phyloP scores from a whole-genome alignment of 2,888 invertebrate species.

The Rotaria sp. region DNA sequence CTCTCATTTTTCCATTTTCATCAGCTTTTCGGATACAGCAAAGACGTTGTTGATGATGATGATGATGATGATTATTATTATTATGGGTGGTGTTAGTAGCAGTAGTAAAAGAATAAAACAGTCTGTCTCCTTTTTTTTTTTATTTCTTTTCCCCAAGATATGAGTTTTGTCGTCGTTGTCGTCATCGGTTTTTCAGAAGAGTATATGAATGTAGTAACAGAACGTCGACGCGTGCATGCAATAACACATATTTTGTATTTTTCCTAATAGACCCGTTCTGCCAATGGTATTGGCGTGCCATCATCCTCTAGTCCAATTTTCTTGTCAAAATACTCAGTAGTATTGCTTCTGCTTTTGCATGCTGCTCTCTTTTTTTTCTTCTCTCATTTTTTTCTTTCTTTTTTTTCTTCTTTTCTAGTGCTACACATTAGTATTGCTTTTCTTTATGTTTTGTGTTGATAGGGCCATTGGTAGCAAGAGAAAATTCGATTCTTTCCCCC shows the following conservation, averaged over 20 bases:
- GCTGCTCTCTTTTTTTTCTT: not conserved
- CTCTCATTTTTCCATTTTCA: not conserved
- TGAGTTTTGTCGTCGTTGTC: not conserved
- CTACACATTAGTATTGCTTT: not conserved
- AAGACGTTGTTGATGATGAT: not conserved
- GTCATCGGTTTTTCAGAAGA: not conserved
- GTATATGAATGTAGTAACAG: not conserved
- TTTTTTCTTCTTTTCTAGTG: not conserved
- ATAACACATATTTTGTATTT: not conserved
- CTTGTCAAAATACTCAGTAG: not conserved
- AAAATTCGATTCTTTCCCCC: not conserved
- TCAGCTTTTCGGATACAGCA: not conserved
- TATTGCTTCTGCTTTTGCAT: not conserved
- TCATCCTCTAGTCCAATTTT: not conserved
- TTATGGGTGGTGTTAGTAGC: not conserved
- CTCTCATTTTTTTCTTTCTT: not conserved
- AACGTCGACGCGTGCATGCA: not conserved
- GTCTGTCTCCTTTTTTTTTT: not conserved
- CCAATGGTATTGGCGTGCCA: not conserved
- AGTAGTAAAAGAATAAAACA: not conserved
- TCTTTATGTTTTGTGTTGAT: not conserved
- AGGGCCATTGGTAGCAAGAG: not conserved
- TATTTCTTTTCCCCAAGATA: slow-evolving; percentile 1
- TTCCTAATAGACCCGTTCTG: not conserved
- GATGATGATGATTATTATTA: not conserved